phyloP scores from a whole-genome alignment of 2,113 vertebrate genomes.

The Crotalus viridis region DNA sequence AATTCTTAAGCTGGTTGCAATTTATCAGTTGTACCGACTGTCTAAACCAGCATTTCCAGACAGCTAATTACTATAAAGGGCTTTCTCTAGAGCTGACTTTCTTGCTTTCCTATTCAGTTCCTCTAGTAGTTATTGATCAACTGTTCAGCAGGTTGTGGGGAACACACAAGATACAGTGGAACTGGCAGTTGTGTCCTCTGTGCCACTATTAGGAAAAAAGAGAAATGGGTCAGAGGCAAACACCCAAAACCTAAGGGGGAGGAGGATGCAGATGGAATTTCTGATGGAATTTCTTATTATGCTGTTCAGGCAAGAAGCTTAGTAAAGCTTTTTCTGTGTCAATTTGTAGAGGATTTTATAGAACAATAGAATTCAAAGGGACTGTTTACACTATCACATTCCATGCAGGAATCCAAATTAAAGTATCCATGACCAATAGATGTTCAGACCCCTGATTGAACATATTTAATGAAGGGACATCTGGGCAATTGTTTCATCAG shows the following conservation, averaged over 20 bases:
- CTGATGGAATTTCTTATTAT: background rate
- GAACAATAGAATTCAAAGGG: background rate
- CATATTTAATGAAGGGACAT: background rate
- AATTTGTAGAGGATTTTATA: background rate
- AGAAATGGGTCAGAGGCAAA: background rate
- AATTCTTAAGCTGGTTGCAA: background rate
- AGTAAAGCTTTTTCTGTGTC: background rate
- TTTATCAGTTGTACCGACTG: background rate
- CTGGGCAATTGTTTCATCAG: background rate
- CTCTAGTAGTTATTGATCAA: background rate
- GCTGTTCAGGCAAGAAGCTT: background rate
- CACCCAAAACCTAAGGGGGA: background rate
- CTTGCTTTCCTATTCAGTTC: background rate
- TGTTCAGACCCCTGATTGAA: background rate
- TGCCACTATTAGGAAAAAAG: fast-evolving
- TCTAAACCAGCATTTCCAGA: background rate
- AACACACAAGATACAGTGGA: background rate
- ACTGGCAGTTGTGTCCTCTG: background rate
- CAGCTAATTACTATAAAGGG: background rate
- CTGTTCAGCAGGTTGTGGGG: background rate
- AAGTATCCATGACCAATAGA: background rate
- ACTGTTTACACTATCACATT: background rate
- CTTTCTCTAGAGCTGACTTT: background rate
- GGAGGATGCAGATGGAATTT: background rate
- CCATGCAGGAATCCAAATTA: background rate